Evolutionary conservation across 2,113 vertebrate species (phyloP), one percentile per base, ranked within the genome.

Genomic region (Barbus barbus): DNA sequence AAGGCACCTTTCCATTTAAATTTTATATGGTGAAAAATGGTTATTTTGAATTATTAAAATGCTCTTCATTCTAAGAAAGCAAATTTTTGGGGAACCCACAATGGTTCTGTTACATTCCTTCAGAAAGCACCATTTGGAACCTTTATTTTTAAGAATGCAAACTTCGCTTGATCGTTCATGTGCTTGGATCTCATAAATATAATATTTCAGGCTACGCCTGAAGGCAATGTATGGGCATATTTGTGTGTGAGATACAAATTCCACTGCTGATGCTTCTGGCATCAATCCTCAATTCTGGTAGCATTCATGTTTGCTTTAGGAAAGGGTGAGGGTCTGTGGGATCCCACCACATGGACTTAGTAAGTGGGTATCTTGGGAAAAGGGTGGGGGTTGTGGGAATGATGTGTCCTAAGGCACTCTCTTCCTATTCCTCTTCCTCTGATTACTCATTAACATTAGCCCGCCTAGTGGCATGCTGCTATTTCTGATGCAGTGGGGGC

Each of bases 401-500:
- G 81, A 83, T 69, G 88, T 78, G 67, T 85, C 90, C 88, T 69
- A 31, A 85, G 87, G 91, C 79, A 83, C 88, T 89, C 90, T 90
- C 78, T 88, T 78, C 84, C 89, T 91, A 44, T 63, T 78, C 22
- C 76, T 60, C 90, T 63, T 78, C 12, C 56, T 78, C 89, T 87
- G 90, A 92, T 93, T 92, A 89, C 86, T 92, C 90, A 91, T 89
- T 93, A 87, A 90, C 88, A 75, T 92, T 91, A 88, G n/a, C 81
- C 84, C 87, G 89, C 90, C 91, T 90, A 78, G 88, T 91, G 87
- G 90, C 88, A 83, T 26, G 63, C 86, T 90, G 90, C 88, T 90
- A 90, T 91, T 92, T 89, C 86, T 88, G 91, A 90, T 82, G 81
- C 84, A 71, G 87, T 83, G 90, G 87, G 86, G 82, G 85, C 81